Conservation (phyloP, 2,113 vertebrate genomes). For the Cavia aperea region DNA sequence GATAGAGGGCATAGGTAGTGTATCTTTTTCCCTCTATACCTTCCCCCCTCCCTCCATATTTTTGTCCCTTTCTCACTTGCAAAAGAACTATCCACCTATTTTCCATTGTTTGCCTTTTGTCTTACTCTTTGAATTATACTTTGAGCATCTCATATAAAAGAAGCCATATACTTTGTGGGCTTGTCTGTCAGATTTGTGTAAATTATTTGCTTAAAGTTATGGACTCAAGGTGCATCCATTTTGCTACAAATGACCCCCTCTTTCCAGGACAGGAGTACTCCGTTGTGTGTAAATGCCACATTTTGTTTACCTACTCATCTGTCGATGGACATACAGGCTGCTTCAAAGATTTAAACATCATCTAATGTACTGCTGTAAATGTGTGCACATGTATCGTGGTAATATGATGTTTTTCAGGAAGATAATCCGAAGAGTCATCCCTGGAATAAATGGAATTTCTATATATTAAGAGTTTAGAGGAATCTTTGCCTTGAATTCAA, state of each 20-base stretch:
- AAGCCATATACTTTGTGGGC: not conserved
- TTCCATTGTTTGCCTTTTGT: not conserved
- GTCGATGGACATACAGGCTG: not conserved
- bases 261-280: not conserved
- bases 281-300: not conserved
- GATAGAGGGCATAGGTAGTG: rapidly evolving
- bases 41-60: not conserved
- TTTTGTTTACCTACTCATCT: not conserved
- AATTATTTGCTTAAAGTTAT: not conserved
- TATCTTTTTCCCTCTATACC: not conserved
- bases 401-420: not conserved
- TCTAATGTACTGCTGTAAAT: not conserved
- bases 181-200: not conserved
- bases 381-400: not conserved
- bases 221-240: not conserved
- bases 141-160: not conserved
- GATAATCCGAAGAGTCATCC: not conserved
- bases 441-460: not conserved
- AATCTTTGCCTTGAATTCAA: not conserved
- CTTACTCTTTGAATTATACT: not conserved
- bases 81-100: not conserved
- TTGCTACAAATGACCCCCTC: not conserved
- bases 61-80: not conserved
- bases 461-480: not conserved
- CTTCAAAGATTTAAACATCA: not conserved